Evolutionary conservation across 2,113 vertebrate species (phyloP).

Genomic region (Antechinus stuartii): DNA sequence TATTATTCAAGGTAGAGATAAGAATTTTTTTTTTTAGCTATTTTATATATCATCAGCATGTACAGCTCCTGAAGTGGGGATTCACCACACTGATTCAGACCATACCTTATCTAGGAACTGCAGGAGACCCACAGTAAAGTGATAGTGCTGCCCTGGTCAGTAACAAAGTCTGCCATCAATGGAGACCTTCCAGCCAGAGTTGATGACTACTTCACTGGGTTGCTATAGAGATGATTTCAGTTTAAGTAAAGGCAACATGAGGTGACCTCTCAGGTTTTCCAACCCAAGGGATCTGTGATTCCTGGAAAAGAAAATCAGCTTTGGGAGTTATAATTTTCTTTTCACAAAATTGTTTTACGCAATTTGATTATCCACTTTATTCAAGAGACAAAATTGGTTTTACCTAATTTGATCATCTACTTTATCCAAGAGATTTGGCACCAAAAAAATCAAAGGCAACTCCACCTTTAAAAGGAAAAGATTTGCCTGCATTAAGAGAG

Average conservation of each 20-base stretch:
- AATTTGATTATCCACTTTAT: background rate
- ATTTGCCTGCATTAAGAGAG: conserved; percentile 13
- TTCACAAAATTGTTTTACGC: background rate
- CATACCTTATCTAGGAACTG: background rate
- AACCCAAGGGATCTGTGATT: background rate
- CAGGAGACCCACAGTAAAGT: background rate
- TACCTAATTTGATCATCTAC: no score
- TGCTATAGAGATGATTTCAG: background rate
- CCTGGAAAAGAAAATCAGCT: background rate
- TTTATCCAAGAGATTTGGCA: background rate
- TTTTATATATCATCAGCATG: background rate
- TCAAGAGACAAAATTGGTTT: no score
- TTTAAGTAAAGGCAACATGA: background rate
- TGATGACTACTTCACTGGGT: background rate
- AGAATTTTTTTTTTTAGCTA: background rate
- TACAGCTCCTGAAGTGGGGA: background rate
- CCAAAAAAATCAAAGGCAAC: conserved; percentile 16
- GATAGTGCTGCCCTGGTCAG: background rate
- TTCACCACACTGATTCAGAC: background rate
- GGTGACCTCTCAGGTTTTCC: background rate
- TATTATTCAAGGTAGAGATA: background rate
- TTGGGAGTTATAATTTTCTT: background rate
- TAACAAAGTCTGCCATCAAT: background rate
- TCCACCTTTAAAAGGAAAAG: conserved; percentile 25
- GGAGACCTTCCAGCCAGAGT: background rate